These are phyloP conservation scores for Exaiptasia diaphana DNA, from an alignment of 64 coral and sea anemone species.

Conservation along the genomic window DNA sequence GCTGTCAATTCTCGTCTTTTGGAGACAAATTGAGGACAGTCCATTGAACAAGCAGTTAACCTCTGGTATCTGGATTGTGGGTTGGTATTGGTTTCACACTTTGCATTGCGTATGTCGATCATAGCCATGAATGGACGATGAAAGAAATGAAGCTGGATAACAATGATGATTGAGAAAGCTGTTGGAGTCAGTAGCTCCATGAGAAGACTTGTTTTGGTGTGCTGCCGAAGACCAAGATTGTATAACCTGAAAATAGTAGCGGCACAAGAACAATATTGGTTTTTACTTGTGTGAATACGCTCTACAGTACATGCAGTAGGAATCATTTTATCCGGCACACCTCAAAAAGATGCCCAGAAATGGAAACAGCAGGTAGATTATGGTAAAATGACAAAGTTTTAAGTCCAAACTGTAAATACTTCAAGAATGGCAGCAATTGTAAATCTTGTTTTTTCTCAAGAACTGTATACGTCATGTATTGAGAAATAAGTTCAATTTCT, in stretches of 20 bases:
- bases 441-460: too few relatives aligned
- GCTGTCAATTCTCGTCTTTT: too few relatives aligned
- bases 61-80: background rate
- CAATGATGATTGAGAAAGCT: conserved; percentile 94
- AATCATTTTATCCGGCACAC: background rate
- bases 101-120: conserved; percentile 73
- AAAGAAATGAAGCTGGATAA: conserved; percentile 96
- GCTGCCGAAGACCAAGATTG: conserved; percentile 95
- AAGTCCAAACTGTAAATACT: too few relatives aligned
- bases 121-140: conserved; percentile 96
- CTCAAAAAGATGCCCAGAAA: background rate
- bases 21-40: too few relatives aligned
- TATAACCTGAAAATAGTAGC: conserved; percentile 76
- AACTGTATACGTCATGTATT: too few relatives aligned
- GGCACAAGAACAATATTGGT: too few relatives aligned
- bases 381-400: too few relatives aligned
- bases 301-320: too few relatives aligned
- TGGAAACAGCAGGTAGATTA: too few relatives aligned
- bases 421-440: too few relatives aligned
- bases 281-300: too few relatives aligned
- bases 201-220: conserved; percentile 85
- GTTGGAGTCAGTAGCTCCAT: conserved; percentile 91
- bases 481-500: background rate
- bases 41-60: too few relatives aligned
- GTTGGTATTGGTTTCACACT: conserved; percentile 1